Conservation (phyloP, 2,113 vertebrate genomes). For the Chaetodon trifascialis region DNA sequence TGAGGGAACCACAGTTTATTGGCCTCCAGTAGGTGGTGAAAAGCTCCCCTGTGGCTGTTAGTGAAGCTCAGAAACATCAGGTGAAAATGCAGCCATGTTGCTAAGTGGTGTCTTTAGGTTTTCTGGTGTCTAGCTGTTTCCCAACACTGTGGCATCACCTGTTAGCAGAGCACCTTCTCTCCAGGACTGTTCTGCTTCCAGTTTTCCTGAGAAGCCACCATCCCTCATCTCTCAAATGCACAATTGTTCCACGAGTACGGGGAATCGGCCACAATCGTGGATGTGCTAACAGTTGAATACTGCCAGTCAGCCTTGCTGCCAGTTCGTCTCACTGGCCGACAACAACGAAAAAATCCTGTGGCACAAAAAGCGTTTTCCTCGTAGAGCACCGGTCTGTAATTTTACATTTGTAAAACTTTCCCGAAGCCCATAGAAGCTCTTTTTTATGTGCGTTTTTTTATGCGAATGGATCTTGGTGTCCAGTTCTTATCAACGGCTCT, state of each 20-base stretch:
- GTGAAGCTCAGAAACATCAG: slow-evolving; percentile 42
- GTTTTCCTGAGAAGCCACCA: background rate
- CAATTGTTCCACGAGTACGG: background rate
- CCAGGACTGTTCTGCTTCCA: background rate
- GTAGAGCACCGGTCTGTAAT: background rate
- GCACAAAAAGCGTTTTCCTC: background rate
- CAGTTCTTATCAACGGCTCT: no score
- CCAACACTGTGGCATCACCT: background rate
- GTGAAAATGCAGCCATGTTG: slow-evolving; percentile 23
- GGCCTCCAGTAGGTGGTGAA: slow-evolving; percentile 43
- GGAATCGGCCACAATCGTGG: background rate
- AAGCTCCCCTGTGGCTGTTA: slow-evolving; percentile 48
- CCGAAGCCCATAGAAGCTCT: no score
- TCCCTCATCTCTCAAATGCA: background rate
- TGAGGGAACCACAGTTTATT: slow-evolving; percentile 43
- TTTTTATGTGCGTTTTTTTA: no score
- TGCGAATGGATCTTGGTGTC: no score
- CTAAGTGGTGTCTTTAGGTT: slow-evolving; percentile 25
- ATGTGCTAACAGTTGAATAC: background rate
- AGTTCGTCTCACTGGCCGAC: background rate
- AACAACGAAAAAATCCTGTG: background rate
- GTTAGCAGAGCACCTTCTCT: background rate
- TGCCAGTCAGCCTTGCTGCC: background rate
- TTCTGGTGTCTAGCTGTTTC: background rate
- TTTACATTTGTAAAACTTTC: background rate